Evolutionary conservation across 2,113 vertebrate genomes (phyloP).

Genomic region (Aythya baeri): DNA sequence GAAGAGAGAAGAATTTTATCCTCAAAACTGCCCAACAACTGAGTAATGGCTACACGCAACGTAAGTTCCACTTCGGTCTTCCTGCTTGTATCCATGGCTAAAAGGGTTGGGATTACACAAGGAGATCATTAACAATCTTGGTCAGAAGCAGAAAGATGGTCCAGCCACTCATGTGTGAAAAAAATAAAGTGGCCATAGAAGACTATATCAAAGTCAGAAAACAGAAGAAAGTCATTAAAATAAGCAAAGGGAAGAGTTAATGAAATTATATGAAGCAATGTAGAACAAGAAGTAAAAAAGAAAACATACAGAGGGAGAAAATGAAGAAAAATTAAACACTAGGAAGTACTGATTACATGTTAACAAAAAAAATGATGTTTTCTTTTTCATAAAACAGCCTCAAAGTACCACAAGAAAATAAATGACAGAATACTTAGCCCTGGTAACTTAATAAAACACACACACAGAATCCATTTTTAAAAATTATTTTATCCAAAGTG

Average conservation of each 20-base stretch:
- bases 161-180: not conserved
- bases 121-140: not conserved
- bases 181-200: not conserved
- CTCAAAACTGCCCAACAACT: not conserved
- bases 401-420: not conserved
- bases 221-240: not conserved
- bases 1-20: not conserved
- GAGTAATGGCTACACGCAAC: not conserved
- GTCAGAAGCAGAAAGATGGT: not conserved
- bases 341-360: not conserved
- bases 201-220: not conserved
- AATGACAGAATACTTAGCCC: not conserved
- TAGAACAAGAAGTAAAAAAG: not conserved
- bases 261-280: not conserved
- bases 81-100: not conserved
- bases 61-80: not conserved
- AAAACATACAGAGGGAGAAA: not conserved
- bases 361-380: not conserved
- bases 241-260: not conserved
- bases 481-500: not conserved
- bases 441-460: not conserved
- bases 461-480: not conserved
- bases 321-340: not conserved
- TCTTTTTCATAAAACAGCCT: not conserved
- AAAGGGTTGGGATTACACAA: not conserved